These are phyloP conservation scores for Peromyscus melanophrys DNA, from an alignment of 2,797 vertebrate species.

Conservation along the genomic window DNA sequence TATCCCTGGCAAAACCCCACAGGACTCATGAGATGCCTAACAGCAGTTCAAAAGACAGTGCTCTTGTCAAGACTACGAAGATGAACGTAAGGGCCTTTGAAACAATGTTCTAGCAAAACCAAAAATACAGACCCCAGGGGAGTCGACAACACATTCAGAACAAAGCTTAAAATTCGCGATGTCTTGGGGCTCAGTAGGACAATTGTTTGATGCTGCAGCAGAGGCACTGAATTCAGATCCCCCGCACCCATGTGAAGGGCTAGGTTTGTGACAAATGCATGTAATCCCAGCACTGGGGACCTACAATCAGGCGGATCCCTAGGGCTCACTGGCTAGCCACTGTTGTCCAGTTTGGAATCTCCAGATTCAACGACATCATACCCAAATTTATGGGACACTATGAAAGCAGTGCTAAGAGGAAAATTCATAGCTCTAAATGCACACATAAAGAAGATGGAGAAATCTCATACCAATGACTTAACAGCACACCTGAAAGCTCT, in stretches of 20 bases:
- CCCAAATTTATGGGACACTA: no score
- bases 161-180: background rate
- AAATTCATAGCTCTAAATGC: no score
- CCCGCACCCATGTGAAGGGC: background rate
- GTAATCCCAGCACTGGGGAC: background rate
- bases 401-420: no score
- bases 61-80: background rate
- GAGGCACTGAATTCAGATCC: background rate
- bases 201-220: background rate
- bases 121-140: background rate
- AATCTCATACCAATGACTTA: no score
- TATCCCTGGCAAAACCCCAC: conserved; percentile 17
- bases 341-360: background rate
- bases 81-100: background rate
- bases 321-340: background rate
- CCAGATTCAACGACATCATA: background rate
- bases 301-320: background rate
- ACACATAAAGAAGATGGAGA: no score
- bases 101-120: background rate
- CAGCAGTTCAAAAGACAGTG: conserved; percentile 10
- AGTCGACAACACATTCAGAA: background rate
- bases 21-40: conserved; percentile 26
- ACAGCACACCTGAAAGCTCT: no score
- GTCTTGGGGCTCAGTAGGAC: background rate
- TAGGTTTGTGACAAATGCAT: background rate